A percentile compares a stretch with the other conserved stretches of the same genome.
These are phyloP conservation scores for Muntiacus muntjak DNA, from an alignment of 2,113 vertebrate genomes.

Conservation along the genomic window DNA sequence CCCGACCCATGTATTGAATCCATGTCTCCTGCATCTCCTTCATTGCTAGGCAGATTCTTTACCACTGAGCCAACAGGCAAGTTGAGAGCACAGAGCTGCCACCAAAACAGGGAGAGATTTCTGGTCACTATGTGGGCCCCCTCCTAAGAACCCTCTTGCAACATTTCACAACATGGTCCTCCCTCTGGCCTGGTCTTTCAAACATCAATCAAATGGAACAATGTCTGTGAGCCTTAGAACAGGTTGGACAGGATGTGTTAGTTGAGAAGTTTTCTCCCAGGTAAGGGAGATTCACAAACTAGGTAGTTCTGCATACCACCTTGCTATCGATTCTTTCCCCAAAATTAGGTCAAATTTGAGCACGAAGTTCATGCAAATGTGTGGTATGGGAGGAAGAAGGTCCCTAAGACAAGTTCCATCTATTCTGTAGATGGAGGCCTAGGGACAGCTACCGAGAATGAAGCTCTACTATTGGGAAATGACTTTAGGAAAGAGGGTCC, in stretches of 20 bases:
- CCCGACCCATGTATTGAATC: neutral
- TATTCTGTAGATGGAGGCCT: neutral
- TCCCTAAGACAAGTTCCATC: neutral
- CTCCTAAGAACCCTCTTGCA: neutral
- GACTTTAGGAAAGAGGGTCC: neutral
- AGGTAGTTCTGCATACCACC: neutral
- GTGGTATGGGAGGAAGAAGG: fast-evolving
- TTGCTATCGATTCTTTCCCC: neutral
- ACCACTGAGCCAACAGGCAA: neutral
- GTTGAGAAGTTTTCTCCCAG: neutral
- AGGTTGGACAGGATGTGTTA: neutral
- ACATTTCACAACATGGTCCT: too few species aligned
- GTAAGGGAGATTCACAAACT: neutral
- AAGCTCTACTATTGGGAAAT: neutral
- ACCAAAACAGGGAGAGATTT: neutral
- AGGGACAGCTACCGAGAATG: neutral
- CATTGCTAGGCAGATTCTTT: neutral
- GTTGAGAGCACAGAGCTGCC: neutral
- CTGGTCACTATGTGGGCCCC: neutral
- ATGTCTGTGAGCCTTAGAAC: neutral
- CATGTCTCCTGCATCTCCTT: neutral
- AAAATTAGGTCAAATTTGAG: neutral
- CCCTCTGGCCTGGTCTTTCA: neutral
- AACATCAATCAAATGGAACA: neutral
- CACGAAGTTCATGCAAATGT: neutral